Conservation (phyloP, 2,113 vertebrate species). For the Polypterus bichir region DNA sequence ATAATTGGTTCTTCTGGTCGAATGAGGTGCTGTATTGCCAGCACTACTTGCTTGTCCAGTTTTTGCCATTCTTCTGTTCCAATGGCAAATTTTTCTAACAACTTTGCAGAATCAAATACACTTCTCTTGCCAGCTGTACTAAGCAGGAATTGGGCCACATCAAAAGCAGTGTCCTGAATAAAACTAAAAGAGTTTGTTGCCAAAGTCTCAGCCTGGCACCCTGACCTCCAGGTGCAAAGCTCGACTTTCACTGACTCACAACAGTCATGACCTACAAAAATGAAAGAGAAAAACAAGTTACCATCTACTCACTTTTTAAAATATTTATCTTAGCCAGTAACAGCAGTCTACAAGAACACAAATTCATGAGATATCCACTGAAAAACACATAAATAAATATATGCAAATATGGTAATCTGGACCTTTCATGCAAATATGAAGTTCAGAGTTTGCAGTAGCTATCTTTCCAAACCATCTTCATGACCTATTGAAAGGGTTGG, state of each 20-base stretch:
- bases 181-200: conserved; percentile 71
- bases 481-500: no score
- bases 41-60: conserved; percentile 70
- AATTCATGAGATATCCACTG: no score
- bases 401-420: no score
- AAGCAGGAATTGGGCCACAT: conserved; percentile 85
- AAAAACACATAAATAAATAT: no score
- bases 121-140: conserved; percentile 68
- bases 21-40: conserved; percentile 74
- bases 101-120: conserved; percentile 68
- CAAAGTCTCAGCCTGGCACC: conserved; percentile 46
- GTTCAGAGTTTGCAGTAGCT: no score
- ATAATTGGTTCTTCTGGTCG: conserved; percentile 79
- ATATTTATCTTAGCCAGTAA: no score
- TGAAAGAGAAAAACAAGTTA: no score
- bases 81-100: conserved; percentile 71
- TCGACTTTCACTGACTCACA: conserved; percentile 78
- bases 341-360: no score
- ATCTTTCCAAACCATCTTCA: no score
- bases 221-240: conserved; percentile 59
- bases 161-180: conserved; percentile 78
- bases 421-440: no score
- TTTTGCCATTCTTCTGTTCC: conserved; percentile 67
- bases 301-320: no score
- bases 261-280: conserved; percentile 71